Base-by-base conservation (phyloP, 2,797 vertebrate genomes). In the Tamandua tetradactyla region DNA sequence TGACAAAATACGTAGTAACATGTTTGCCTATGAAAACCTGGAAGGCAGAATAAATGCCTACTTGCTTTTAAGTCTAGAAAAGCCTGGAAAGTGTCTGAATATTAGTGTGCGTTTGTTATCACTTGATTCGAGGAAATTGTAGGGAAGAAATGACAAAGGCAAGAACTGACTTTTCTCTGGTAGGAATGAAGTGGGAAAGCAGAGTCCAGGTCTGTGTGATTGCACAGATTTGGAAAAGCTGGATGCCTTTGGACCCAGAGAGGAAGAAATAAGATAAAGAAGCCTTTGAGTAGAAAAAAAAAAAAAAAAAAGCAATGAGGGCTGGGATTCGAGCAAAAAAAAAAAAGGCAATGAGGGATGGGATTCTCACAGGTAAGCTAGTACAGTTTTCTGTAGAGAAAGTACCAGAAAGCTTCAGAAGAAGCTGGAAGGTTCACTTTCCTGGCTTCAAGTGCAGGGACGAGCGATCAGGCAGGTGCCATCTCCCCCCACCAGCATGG, bases 251-350 rank as follows among this genome's bases (percentile, higher is more conserved):
- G 22, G 44, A 27, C 15, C 15, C 30, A 37, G 42, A 62, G 17
- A 71, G 8, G 55, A 64, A 13, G 5, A 32, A 78, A 79, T 35
- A 55, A 52, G 14, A 62, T 7, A 52, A 76, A 59, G 9, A 62
- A 10, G 7, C 18, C 55, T 55, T 55, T 5, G 20, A 55, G 55
- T 20, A 72, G 62, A 68, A n/a, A n/a, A n/a, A n/a, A n/a, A n/a
- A n/a, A n/a, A n/a, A 32, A 47, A 47, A n/a, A n/a, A n/a, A n/a
- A n/a, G n/a, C n/a, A n/a, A n/a, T n/a, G n/a, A n/a, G 91, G 74
- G 94, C 94, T 76, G 32, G 57, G 57, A 40, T 44, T 74, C 71
- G n/a, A n/a, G n/a, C n/a, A n/a, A n/a, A n/a, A n/a, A n/a, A n/a
- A n/a, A n/a, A n/a, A n/a, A n/a, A n/a, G n/a, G n/a, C n/a, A n/a